Base-by-base conservation (phyloP, 2,888 invertebrate genomes). In the Bursaphelenchus okinawaensis region DNA sequence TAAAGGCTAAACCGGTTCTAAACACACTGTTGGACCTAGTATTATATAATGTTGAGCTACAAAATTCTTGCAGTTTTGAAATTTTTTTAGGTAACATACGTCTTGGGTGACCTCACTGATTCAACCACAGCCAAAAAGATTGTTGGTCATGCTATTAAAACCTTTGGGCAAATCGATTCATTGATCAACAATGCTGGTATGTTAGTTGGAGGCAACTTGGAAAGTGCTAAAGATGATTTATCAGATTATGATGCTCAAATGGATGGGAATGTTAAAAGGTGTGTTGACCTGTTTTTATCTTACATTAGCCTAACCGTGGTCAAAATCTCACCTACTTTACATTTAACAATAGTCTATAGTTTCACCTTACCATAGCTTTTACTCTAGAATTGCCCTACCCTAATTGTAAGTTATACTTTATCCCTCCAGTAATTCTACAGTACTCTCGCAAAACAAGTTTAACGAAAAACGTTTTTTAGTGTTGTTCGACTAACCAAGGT, bases 201-300 rank as follows among this genome's bases (percentile, higher is more conserved):
- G 51, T 57, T 77, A 3, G 70, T 70, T 8, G 62, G 61, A 20
- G 77, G 77, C 8, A 52, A 68, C 9, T 71, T 75, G 7, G 54
- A 71, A 20, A 70, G 72, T 8, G 66, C 52, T 20, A 71, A 72
- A 8, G 66, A 70, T 9, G 68, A 64, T 20, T 68, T 77, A 12
- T 72, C 72, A n/a, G 92, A 92, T 80, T 94, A 89, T 80, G 95
- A 96, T 83, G 87, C 89, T 24, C 85, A 92, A 12, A 92, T 95
- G 88, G 90, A 91, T 78, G 88, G 90, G 1, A 96, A 96, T 84
- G 62, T 83, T 19, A 54, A 40, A 40, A n/a, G n/a, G n/a, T n/a
- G 40, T n/a, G 40, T 40, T 16, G 40, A n/a, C 40, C n/a, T 40
- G 40, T 40, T n/a, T 40, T 12, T 29, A 12, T 29, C 29, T n/a